phyloP scores from a whole-genome alignment of 2,888 invertebrate species.

The Ichneumoninae sp. region DNA sequence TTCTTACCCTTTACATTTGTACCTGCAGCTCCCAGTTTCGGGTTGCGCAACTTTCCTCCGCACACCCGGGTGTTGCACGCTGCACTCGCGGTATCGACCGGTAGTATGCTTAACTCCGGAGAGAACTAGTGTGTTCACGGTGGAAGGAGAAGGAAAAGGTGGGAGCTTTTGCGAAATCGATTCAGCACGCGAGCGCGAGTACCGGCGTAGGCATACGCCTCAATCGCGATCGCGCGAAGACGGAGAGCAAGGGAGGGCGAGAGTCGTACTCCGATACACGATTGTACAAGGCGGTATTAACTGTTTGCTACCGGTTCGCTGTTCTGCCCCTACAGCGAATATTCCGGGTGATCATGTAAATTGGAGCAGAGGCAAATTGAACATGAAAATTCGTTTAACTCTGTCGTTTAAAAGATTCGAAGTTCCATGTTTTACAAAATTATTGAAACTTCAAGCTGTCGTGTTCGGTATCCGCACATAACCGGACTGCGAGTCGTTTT shows the following conservation, averaged over 20 bases:
- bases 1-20: background rate
- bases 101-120: slow-evolving; percentile 26
- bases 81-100: slow-evolving; percentile 56
- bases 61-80: background rate
- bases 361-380: slow-evolving; percentile 4
- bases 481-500: background rate
- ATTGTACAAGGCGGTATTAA: slow-evolving; percentile 23
- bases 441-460: background rate
- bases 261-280: slow-evolving; percentile 35
- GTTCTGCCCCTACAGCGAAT: background rate
- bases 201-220: slow-evolving; percentile 58
- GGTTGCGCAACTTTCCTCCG: background rate
- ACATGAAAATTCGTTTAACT: slow-evolving; percentile 3
- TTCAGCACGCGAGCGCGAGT: slow-evolving; percentile 73
- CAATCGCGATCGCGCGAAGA: slow-evolving; percentile 50
- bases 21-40: slow-evolving; percentile 1
- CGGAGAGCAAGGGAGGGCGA: slow-evolving; percentile 26
- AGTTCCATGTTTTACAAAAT: background rate
- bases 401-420: background rate
- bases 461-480: background rate
- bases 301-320: slow-evolving; percentile 9
- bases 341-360: slow-evolving; percentile 3
- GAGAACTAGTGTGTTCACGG: slow-evolving; percentile 41
- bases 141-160: slow-evolving; percentile 39
- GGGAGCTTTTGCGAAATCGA: slow-evolving; percentile 74